These are phyloP conservation scores for Garrulus glandarius DNA, from an alignment of 2,797 vertebrate species.

Conservation along the genomic window DNA sequence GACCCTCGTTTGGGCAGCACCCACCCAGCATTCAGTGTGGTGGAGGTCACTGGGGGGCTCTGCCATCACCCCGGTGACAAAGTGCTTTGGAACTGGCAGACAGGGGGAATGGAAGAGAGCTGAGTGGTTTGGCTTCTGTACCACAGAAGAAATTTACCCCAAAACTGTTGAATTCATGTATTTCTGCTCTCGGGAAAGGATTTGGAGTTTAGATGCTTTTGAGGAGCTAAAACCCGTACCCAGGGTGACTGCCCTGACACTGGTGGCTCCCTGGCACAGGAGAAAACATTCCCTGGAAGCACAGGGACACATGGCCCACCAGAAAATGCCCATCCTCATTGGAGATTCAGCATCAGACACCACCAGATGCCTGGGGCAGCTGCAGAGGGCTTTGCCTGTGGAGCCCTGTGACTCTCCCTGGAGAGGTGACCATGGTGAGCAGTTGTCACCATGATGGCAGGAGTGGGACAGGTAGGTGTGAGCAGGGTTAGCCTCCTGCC, in stretches of 20 bases:
- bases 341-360: background rate
- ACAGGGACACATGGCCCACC: too few species aligned
- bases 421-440: background rate
- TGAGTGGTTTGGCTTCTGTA: background rate
- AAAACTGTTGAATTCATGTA: background rate
- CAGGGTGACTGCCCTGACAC: background rate
- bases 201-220: background rate
- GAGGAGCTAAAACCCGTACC: background rate
- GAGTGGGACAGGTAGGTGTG: background rate
- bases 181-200: background rate
- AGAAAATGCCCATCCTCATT: background rate
- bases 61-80: rapidly evolving
- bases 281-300: background rate
- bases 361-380: background rate
- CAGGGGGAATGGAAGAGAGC: background rate
- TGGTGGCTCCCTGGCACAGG: rapidly evolving
- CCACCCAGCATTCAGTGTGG: rapidly evolving
- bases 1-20: background rate
- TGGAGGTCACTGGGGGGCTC: background rate
- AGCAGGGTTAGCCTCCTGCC: background rate
- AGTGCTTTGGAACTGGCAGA: background rate
- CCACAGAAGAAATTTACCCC: background rate
- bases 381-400: background rate
- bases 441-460: background rate
- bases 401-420: background rate